Evolutionary conservation across 2,888 invertebrate genomes (phyloP).

Genomic region (Hypena proboscidalis): DNA sequence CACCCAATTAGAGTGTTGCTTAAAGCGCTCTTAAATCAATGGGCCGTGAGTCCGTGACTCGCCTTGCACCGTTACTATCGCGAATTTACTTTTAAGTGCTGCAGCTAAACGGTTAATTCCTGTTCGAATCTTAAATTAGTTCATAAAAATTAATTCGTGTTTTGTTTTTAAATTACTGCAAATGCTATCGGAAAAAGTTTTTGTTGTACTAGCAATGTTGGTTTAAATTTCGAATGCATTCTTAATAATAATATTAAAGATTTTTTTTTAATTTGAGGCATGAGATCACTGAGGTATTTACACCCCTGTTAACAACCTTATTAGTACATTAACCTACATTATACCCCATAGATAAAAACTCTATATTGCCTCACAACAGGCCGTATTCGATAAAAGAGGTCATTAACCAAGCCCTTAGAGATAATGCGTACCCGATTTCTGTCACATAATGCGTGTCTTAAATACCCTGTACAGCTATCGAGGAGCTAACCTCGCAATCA

Average conservation of each 20-base stretch:
- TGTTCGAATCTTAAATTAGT: conserved; percentile 7
- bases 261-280: no score
- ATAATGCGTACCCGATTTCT: conserved; percentile 44
- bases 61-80: conserved; percentile 23
- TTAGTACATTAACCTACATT: conserved; percentile 12
- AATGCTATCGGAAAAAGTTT: no score
- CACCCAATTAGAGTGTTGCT: conserved; percentile 69
- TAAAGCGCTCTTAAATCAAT: conserved; percentile 52
- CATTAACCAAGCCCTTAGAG: conserved; percentile 40
- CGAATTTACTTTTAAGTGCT: conserved; percentile 13
- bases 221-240: no score
- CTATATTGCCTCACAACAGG: conserved; percentile 17
- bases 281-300: not conserved
- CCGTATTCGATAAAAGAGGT: conserved; percentile 37
- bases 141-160: not conserved
- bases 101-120: conserved; percentile 7
- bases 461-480: conserved; percentile 26
- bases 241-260: no score
- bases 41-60: conserved; percentile 38
- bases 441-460: conserved; percentile 44
- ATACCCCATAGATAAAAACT: conserved; percentile 11
- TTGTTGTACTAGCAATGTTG: no score
- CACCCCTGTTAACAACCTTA: not conserved
- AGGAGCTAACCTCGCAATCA: conserved; percentile 33
- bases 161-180: no score